phyloP scores from a whole-genome alignment of 2,113 vertebrate species.

The Cyanistes caeruleus region DNA sequence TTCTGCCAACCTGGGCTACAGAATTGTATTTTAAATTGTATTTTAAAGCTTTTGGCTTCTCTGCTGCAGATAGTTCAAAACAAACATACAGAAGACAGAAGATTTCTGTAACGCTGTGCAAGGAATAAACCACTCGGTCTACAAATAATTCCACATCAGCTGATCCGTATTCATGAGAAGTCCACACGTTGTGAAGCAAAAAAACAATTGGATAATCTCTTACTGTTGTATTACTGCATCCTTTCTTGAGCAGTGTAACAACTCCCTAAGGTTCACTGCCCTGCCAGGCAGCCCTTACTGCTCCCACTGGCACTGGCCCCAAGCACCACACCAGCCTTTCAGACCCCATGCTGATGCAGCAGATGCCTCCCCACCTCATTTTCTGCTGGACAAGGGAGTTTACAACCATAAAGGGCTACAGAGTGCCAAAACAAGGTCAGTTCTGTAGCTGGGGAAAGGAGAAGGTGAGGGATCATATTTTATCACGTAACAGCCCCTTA shows the following conservation, averaged over 20 bases:
- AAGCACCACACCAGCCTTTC: background rate
- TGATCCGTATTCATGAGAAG: background rate
- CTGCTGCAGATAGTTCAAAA: background rate
- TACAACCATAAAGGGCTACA: background rate
- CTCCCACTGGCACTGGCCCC: background rate
- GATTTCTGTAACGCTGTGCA: background rate
- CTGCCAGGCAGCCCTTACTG: background rate
- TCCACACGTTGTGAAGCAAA: background rate
- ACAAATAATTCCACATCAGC: background rate
- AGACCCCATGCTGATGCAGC: background rate
- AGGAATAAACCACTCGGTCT: background rate
- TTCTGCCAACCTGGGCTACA: background rate
- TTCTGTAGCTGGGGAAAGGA: background rate
- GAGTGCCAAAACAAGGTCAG: background rate
- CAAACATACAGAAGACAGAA: background rate
- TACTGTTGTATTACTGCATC: background rate
- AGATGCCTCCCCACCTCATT: rapidly evolving
- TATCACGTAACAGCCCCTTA: background rate
- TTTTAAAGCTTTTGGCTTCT: background rate
- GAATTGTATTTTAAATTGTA: background rate
- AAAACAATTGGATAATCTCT: background rate
- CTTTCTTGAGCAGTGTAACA: background rate
- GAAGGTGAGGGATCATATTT: background rate
- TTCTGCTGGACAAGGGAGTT: background rate
- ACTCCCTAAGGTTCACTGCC: background rate